Evolutionary conservation across 1,140 invertebrate species (phyloP).

Genomic region (Drosophila subobscura): DNA sequence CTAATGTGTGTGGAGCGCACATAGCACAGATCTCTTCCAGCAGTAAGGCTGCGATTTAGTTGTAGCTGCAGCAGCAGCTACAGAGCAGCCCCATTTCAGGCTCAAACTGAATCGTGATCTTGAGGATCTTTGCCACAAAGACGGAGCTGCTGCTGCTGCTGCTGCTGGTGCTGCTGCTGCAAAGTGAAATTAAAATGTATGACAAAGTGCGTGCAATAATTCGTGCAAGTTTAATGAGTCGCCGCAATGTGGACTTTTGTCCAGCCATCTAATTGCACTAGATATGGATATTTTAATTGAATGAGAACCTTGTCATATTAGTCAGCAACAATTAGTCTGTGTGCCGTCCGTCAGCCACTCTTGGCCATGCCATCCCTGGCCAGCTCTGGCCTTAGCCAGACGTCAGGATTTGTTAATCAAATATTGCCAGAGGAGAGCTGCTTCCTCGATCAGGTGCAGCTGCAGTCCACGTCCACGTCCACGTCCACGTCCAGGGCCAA

Average conservation of each 20-base stretch:
- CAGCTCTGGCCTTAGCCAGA: conserved; percentile 9
- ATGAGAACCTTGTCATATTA: conserved; percentile 82
- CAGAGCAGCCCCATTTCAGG: conserved; percentile 20
- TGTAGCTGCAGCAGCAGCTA: conserved; percentile 24
- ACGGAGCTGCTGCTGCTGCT: neutral
- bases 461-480: neutral
- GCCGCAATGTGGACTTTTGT: conserved; percentile 79
- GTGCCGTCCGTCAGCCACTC: conserved; percentile 49
- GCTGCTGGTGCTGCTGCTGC: conserved; percentile 17
- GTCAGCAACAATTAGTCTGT: conserved; percentile 75
- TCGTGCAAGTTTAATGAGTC: conserved; percentile 83
- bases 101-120: neutral
- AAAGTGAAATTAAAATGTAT: conserved; percentile 83
- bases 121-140: too few relatives aligned
- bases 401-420: conserved; percentile 68
- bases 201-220: conserved; percentile 84
- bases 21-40: conserved; percentile 59
- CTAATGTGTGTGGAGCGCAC: conserved; percentile 68
- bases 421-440: conserved; percentile 21
- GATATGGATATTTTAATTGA: conserved; percentile 83
- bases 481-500: neutral
- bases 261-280: conserved; percentile 76
- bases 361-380: conserved; percentile 18
- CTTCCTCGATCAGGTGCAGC: neutral
- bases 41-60: conserved; percentile 57